Evolutionary conservation across 2,888 invertebrate genomes (phyloP), one percentile per base, ranked within the genome.

Genomic region (Meiosimyza decipiens): DNA sequence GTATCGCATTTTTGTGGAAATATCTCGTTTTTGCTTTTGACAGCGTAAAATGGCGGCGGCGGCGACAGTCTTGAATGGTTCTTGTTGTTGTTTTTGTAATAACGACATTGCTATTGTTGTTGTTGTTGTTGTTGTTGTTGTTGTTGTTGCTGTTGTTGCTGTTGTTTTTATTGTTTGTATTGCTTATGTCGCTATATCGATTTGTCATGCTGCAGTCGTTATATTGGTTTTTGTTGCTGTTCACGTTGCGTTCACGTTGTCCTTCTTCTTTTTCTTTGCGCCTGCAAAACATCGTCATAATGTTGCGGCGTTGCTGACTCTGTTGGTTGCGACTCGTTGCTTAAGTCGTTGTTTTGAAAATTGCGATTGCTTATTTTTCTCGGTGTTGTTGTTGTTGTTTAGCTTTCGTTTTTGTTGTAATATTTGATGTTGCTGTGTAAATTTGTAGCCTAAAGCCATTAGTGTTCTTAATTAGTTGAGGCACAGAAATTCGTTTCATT

Each of bases 401-500:
- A 68, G 62, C 73, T 51, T 22, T 49, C n/a, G n/a, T 57, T 65
- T 64, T 51, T 71, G 50, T 69, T 71, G 28, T 63, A 73, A 51
- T 47, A 69, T 55, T 64, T 74, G 67, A 28, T 59, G 18, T 70
- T 50, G 60, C 70, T 15, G 15, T 66, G 40, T 40, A 40, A 40
- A 40, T 13, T 55, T 51, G 66, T 64, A 62, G 62, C 62, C 49
- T 69, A 74, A 71, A 74, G 73, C 76, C 76, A 76, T 74, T 73
- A 76, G 76, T 68, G 72, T 73, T 73, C 60, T 69, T 69, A 75
- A 75, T 66, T 49, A 73, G 74, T 70, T 75, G 71, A 73, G 76
- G 40, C 47, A 72, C 74, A 74, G 73, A 74, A 78, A 78, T 78
- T 72, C 74, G 74, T 77, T 76, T 77, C 76, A 78, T 79, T 77